These are phyloP conservation scores for Corynorhinus townsendii DNA, from an alignment of 2,113 vertebrate genomes.

Conservation along the genomic window DNA sequence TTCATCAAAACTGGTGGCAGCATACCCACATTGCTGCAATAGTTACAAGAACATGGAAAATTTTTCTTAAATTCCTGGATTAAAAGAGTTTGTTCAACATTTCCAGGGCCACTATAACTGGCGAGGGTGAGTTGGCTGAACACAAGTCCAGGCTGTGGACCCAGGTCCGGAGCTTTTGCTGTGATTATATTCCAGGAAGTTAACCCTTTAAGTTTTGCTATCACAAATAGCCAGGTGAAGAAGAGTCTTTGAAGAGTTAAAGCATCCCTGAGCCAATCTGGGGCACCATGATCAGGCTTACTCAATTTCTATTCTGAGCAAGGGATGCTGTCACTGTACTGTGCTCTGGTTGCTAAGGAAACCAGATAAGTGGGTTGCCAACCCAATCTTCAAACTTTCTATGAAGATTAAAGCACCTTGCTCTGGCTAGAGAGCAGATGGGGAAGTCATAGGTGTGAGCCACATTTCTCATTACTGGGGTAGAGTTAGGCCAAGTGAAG, in stretches of 20 bases:
- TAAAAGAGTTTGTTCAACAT: background rate
- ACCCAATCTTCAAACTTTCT: conserved; percentile 14
- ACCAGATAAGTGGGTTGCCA: conserved; percentile 42
- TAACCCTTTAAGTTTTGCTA: background rate
- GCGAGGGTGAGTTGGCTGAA: background rate
- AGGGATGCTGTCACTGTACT: conserved; percentile 4
- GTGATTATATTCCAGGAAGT: background rate
- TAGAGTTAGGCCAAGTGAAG: background rate
- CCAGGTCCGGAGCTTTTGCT: background rate
- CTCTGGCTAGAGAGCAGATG: conserved; percentile 4
- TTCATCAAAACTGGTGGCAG: background rate
- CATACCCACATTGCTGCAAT: background rate
- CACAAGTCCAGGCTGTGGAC: background rate
- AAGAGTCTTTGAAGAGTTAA: background rate
- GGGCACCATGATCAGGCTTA: background rate
- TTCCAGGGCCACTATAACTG: background rate
- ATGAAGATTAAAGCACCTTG: conserved; percentile 38
- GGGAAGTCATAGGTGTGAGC: background rate
- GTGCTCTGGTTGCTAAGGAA: conserved; percentile 38
- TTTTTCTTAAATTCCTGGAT: background rate
- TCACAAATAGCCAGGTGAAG: background rate
- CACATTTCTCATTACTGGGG: background rate
- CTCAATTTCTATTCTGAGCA: conserved; percentile 31
- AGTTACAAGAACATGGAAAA: background rate
- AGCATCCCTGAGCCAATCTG: background rate